phyloP scores from a whole-genome alignment of 2,113 vertebrate species.

The Chlorocebus sabaeus region DNA sequence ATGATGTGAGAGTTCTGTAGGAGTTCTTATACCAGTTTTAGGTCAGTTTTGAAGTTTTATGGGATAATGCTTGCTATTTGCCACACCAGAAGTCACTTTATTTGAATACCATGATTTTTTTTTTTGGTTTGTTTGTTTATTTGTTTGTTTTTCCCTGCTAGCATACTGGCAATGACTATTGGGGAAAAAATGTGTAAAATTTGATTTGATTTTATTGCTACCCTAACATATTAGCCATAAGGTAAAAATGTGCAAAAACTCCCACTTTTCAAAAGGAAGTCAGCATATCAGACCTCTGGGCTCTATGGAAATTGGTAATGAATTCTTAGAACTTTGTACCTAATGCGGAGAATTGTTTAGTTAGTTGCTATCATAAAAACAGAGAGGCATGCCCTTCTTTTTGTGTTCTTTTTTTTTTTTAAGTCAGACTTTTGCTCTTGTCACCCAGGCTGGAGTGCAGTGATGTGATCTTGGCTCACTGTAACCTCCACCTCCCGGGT shows the following conservation, averaged over 20 bases:
- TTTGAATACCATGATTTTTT: slow-evolving; percentile 80
- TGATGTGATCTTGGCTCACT: too few species aligned
- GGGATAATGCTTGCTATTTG: slow-evolving; percentile 72
- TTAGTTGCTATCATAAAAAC: neutral
- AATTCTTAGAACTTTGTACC: slow-evolving; percentile 56
- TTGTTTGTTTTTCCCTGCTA: slow-evolving; percentile 73
- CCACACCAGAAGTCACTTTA: slow-evolving; percentile 71
- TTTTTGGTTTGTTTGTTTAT: slow-evolving; percentile 49
- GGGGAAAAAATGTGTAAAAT: slow-evolving; percentile 81
- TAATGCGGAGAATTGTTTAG: slow-evolving; percentile 12
- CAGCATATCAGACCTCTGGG: neutral
- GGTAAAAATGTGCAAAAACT: slow-evolving; percentile 84
- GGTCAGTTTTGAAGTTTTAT: slow-evolving; percentile 65
- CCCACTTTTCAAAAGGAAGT: slow-evolving; percentile 75
- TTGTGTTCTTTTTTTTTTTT: neutral
- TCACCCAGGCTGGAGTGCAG: too few species aligned
- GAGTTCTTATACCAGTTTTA: slow-evolving; percentile 33
- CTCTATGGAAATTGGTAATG: slow-evolving; percentile 49
- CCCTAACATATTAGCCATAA: slow-evolving; percentile 82
- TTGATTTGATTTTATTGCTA: slow-evolving; percentile 81
- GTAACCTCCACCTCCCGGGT: too few species aligned
- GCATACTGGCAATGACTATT: slow-evolving; percentile 75
- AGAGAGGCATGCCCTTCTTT: neutral
- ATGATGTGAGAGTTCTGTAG: neutral
- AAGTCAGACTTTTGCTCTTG: too few species aligned